Base-by-base conservation (phyloP, 2,888 invertebrate species). In the Melipona bicolor region DNA sequence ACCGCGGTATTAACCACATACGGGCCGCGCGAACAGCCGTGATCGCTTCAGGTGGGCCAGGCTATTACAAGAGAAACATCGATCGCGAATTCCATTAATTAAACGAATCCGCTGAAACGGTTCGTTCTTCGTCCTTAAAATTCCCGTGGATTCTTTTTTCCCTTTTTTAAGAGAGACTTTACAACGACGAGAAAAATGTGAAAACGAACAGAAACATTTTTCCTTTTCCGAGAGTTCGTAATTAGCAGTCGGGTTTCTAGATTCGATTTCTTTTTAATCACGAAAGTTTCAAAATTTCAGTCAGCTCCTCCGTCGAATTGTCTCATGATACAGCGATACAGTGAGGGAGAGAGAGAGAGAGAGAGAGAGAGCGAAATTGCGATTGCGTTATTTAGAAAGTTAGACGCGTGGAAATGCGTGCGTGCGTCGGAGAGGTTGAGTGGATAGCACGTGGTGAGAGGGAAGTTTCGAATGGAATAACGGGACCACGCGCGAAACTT, bases 341-440 rank as follows among this genome's bases (percentile, higher is more conserved):
- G 2, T 27, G 6, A 32, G 32, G 3, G 32, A 32, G 3, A 32
- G 32, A 32, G 32, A 4, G 27, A 49, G 32, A 32, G 3, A 32
- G 32, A 32, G 32, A 4, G 27, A 49, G 21, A 56, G 56, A 27
- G 43, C 17, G 27, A 56, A 68, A 49, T 59, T 56, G n/a, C 27
- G 68, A 68, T 76, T 76, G 49, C 32, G 76, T 70, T 69, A 50
- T 69, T 76, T 62, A 36, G n/a, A 56, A 85, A 85, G 79, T 84
- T 79, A 75, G 36, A 84, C 70, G 78, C 74, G 27, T 64, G 78
- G 78, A 36, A 67, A 61, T 32, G n/a, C 71, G 71, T 71, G 36
- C 32, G 32, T 62, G 19, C 27, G 54, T 67, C 24, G 43, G 43
- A 56, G 43, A 15, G 36, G 54, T 61, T 61, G 50, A 69, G 19